Conservation (phyloP, 1,140 invertebrate genomes). For the Episyrphus balteatus region DNA sequence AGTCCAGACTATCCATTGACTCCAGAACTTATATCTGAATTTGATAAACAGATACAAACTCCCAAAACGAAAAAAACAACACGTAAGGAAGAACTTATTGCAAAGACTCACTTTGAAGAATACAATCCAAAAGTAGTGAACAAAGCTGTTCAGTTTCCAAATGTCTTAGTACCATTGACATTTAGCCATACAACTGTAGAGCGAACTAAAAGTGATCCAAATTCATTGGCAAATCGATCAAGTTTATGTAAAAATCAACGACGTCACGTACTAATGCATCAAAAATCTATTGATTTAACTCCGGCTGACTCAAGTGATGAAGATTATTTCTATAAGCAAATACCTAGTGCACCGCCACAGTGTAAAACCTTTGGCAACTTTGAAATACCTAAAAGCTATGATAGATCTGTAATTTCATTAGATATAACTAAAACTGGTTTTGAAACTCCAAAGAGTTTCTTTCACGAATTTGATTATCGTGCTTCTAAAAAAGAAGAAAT, state of each 20-base stretch:
- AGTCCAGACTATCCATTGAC: constrained; percentile 34
- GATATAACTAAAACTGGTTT: constrained; percentile 42
- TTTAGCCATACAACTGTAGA: constrained; percentile 60
- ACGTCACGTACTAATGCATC: constrained; percentile 68
- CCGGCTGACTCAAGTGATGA: constrained; percentile 71
- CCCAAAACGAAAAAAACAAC: constrained; percentile 38
- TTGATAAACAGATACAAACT: constrained; percentile 41
- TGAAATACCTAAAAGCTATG: constrained; percentile 47
- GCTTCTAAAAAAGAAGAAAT: constrained; percentile 49
- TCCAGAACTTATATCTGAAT: constrained; percentile 46
- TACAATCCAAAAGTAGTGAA: constrained; percentile 45
- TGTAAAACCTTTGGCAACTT: constrained; percentile 52
- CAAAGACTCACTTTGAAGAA: constrained; percentile 51
- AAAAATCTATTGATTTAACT: constrained; percentile 73
- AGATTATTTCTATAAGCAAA: constrained; percentile 59
- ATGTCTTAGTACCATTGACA: constrained; percentile 22
- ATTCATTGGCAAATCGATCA: constrained; percentile 55
- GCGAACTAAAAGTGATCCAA: constrained; percentile 74
- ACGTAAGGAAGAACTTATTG: constrained; percentile 48
- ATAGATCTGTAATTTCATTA: constrained; percentile 21
- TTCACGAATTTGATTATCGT: constrained; percentile 45
- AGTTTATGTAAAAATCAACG: constrained; percentile 57
- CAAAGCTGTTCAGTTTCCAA: constrained; percentile 26
- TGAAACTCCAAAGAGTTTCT: constrained; percentile 48
- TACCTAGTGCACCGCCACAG: constrained; percentile 57